Evolutionary conservation across 2,888 invertebrate species (phyloP).

Genomic region (Strigamia transsilvanica): DNA sequence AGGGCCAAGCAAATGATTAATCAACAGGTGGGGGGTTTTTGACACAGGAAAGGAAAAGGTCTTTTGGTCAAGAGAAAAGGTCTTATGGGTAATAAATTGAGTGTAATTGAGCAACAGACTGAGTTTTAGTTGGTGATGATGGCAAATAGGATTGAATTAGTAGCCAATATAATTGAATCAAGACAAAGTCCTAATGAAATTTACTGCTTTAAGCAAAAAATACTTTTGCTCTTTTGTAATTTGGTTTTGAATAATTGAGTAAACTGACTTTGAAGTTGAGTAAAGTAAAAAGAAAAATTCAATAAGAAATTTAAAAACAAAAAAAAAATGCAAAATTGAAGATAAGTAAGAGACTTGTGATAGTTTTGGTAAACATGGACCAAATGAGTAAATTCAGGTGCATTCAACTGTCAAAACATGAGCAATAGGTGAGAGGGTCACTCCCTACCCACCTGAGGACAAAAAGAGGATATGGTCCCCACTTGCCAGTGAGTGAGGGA

Average conservation of each 20-base stretch:
- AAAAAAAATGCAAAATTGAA: not conserved
- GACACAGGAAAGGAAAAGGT: not conserved
- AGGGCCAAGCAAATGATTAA: conserved; percentile 5
- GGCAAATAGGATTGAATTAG: not conserved
- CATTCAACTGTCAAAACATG: conserved; percentile 13
- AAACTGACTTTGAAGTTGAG: not conserved
- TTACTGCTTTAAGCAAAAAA: not conserved
- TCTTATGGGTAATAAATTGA: conserved; percentile 20
- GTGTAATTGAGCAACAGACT: conserved; percentile 4
- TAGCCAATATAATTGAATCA: not conserved
- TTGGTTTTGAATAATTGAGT: not conserved
- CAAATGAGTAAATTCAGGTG: not conserved
- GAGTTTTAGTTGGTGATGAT: conserved; percentile 20
- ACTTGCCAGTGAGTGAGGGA: not conserved
- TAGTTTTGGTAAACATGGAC: not conserved
- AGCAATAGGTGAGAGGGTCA: conserved; percentile 3
- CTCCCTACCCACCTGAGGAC: conserved; percentile 1
- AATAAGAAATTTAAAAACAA: no score
- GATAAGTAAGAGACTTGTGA: not conserved
- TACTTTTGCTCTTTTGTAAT: not conserved
- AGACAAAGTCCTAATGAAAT: conserved; percentile 1
- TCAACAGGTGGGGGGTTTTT: conserved; percentile 9
- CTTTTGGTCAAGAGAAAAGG: conserved; percentile 11
- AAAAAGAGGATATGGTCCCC: not conserved
- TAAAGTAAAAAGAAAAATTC: no score